Evolutionary conservation across 2,797 vertebrate genomes (phyloP).

Genomic region (Cirrhinus molitorella): DNA sequence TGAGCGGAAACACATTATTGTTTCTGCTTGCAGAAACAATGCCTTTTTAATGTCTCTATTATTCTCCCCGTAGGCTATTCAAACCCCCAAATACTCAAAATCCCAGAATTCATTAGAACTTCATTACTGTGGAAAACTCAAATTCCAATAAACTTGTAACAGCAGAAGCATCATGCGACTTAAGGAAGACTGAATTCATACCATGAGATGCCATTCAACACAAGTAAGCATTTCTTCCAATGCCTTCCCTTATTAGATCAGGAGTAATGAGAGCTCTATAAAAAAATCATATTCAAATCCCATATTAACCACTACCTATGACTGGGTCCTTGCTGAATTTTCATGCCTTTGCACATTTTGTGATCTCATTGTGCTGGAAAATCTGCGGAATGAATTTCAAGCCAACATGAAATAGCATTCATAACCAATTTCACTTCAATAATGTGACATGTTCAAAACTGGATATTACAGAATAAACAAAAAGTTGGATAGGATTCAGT

Average conservation of each 20-base stretch:
- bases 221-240: conserved; percentile 28
- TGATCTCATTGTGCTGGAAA: conserved; percentile 17
- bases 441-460: neutral
- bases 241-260: conserved; percentile 50
- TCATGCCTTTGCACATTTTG: conserved; percentile 15
- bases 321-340: neutral
- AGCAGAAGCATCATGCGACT: conserved; percentile 38
- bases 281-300: conserved; percentile 19
- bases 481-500: neutral
- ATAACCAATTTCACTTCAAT: conserved; percentile 9
- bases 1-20: conserved; percentile 54
- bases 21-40: conserved; percentile 49
- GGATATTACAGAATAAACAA: neutral
- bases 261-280: conserved; percentile 21
- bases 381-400: conserved; percentile 16
- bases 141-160: conserved; percentile 56
- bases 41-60: conserved; percentile 57
- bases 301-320: conserved; percentile 31
- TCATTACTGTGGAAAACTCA: conserved; percentile 55
- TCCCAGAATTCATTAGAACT: conserved; percentile 64
- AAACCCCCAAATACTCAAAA: conserved; percentile 45
- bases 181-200: conserved; percentile 37
- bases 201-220: conserved; percentile 27
- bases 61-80: conserved; percentile 46
- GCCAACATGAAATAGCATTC: conserved; percentile 16